These are phyloP conservation scores for Trachymyrmex septentrionalis DNA, from an alignment of 1,140 invertebrate genomes.

Conservation along the genomic window DNA sequence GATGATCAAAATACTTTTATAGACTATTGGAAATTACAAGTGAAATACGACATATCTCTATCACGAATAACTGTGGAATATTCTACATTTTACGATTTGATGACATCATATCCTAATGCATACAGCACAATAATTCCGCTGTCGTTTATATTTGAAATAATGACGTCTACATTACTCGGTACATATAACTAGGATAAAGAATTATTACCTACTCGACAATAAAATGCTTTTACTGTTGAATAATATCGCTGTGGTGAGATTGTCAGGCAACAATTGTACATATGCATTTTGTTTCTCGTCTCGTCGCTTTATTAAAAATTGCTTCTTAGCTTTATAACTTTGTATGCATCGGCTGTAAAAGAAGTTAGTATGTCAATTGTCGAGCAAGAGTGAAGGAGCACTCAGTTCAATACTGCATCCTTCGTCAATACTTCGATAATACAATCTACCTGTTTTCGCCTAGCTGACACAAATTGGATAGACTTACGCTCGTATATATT, in stretches of 20 bases:
- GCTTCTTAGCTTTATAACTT: conserved; percentile 14
- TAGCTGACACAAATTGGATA: conserved; percentile 70
- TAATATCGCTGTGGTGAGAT: neutral
- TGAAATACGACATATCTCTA: neutral
- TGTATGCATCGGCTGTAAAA: conserved; percentile 1
- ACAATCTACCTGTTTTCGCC: conserved; percentile 69
- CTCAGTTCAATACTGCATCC: conserved; percentile 51
- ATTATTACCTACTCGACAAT: conserved; percentile 18
- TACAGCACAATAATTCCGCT: conserved; percentile 4
- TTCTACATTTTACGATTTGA: conserved; percentile 5
- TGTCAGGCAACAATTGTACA: conserved; percentile 11
- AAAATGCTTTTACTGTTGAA: neutral
- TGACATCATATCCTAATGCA: neutral
- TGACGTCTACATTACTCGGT: neutral
- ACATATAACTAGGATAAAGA: conserved; percentile 13
- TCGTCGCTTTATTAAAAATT: neutral
- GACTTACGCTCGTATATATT: conserved; percentile 44
- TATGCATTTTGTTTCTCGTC: neutral
- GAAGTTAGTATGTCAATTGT: conserved; percentile 70
- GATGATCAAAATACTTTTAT: neutral
- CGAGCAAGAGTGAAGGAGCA: conserved; percentile 41
- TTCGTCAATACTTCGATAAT: conserved; percentile 52
- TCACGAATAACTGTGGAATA: neutral
- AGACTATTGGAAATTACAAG: neutral
- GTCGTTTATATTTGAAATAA: conserved; percentile 18